These are phyloP conservation scores for Steatocranus sp. DNA, from an alignment of 2,797 vertebrate species.

Conservation along the genomic window DNA sequence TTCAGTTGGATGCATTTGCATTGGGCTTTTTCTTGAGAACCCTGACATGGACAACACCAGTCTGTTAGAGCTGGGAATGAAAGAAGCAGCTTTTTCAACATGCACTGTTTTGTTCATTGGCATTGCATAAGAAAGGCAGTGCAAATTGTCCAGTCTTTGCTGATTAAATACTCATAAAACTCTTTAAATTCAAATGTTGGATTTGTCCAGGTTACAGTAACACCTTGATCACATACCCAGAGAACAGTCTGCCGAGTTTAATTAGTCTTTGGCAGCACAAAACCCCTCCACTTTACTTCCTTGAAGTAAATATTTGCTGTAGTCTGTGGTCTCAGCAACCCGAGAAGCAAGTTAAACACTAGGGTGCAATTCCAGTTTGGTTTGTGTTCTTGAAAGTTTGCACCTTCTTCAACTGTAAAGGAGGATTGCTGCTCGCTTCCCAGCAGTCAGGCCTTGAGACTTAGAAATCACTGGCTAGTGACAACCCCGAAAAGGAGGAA, in stretches of 20 bases:
- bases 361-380: neutral
- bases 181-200: neutral
- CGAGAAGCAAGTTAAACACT: neutral
- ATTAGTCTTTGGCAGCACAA: neutral
- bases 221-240: neutral
- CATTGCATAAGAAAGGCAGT: neutral
- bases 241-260: conserved; percentile 3
- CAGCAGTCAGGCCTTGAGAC: neutral
- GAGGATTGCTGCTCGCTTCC: neutral
- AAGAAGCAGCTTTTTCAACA: neutral
- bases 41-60: neutral
- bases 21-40: neutral
- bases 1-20: neutral
- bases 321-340: neutral
- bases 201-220: neutral
- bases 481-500: neutral
- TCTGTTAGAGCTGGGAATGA: neutral
- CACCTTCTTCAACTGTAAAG: neutral
- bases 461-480: neutral
- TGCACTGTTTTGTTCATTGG: neutral
- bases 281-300: neutral
- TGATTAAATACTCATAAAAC: neutral
- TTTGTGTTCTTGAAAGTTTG: neutral
- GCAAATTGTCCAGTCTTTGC: neutral
- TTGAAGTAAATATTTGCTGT: conserved; percentile 10